Conservation (phyloP, 2,888 invertebrate genomes). For the Stenichneumon culpator region DNA sequence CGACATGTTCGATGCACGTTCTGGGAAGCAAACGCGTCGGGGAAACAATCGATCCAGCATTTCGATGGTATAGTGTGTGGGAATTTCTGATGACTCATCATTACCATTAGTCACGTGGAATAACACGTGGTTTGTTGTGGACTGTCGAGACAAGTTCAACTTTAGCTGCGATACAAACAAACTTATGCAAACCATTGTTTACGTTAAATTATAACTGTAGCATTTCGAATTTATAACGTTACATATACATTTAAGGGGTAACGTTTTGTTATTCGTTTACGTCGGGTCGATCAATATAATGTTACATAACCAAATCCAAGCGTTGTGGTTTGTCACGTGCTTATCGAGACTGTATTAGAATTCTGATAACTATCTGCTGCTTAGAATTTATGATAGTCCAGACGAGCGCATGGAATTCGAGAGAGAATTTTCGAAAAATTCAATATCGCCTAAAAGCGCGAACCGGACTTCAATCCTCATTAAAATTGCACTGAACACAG, state of each 20-base stretch:
- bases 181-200: not conserved
- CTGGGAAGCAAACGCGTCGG: conserved; percentile 32
- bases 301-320: no score
- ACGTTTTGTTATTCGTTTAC: not conserved
- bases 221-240: not conserved
- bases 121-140: conserved; percentile 23
- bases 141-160: conserved; percentile 22
- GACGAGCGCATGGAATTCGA: not conserved
- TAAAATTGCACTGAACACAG: no score
- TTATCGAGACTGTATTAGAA: not conserved
- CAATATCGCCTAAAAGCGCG: no score
- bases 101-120: conserved; percentile 20
- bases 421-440: not conserved
- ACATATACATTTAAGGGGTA: not conserved
- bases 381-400: not conserved
- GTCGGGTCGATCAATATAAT: not conserved
- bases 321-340: not conserved
- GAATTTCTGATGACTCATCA: conserved; percentile 51
- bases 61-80: not conserved
- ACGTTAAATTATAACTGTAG: not conserved
- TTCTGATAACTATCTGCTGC: not conserved
- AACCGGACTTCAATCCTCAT: no score
- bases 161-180: not conserved
- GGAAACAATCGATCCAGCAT: conserved; percentile 57
- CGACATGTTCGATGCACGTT: conserved; percentile 40